phyloP scores from a whole-genome alignment of 2,797 vertebrate species.

The Simalia tracyae region DNA sequence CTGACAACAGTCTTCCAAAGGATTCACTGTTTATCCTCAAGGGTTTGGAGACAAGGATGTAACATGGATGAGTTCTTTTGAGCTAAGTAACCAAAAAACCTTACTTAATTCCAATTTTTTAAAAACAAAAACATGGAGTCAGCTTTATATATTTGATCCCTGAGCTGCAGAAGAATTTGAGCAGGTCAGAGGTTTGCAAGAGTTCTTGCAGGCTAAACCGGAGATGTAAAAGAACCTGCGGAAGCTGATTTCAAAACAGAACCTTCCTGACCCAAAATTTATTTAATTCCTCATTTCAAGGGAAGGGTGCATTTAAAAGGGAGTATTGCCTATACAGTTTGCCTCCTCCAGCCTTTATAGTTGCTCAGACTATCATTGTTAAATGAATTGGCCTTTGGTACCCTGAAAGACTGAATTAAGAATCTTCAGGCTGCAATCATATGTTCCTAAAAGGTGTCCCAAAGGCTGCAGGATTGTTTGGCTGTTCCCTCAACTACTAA shows the following conservation, averaged over 20 bases:
- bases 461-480: background rate
- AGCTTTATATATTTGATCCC: slow-evolving; percentile 15
- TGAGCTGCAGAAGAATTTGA: background rate
- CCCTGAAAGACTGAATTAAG: background rate
- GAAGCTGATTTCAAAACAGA: slow-evolving; percentile 34
- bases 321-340: slow-evolving; percentile 11
- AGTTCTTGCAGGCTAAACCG: fast-evolving
- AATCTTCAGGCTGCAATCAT: background rate
- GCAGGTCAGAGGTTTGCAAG: background rate
- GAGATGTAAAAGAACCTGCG: background rate
- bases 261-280: slow-evolving; percentile 12
- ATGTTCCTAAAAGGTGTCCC: background rate
- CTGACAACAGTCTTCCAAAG: background rate
- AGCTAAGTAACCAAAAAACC: background rate
- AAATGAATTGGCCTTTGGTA: background rate
- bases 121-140: background rate
- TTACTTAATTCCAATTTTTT: background rate
- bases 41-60: background rate
- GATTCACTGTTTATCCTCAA: background rate
- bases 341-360: background rate
- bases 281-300: slow-evolving; percentile 16
- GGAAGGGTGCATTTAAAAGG: slow-evolving; percentile 23
- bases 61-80: background rate
- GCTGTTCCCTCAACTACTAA: background rate
- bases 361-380: background rate